Conservation (phyloP, 2,888 invertebrate genomes). For the Anaspis maculata region DNA sequence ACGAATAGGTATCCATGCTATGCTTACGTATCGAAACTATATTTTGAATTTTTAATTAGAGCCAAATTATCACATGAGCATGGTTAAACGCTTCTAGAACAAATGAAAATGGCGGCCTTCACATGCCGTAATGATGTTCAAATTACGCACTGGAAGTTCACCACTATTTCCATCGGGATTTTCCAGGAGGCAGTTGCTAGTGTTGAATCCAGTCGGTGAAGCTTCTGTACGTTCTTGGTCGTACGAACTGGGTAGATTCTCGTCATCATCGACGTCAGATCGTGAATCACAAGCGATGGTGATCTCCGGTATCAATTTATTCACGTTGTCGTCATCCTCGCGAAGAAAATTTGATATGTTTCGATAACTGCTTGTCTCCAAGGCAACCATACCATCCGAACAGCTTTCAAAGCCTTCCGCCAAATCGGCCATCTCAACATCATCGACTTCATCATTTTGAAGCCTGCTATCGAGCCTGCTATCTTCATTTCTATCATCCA, state of each 20-base stretch:
- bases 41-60: too few species aligned
- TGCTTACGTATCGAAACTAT: too few species aligned
- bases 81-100: too few species aligned
- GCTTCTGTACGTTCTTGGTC: not conserved
- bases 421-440: too few species aligned
- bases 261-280: not conserved
- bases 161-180: too few species aligned
- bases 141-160: too few species aligned
- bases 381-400: not conserved
- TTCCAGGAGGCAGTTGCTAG: slow-evolving; percentile 3
- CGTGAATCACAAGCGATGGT: slow-evolving; percentile 12
- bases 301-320: slow-evolving; percentile 20
- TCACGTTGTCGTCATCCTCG: slow-evolving; percentile 16
- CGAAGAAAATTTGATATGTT: slow-evolving; percentile 15
- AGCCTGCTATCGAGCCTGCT: slow-evolving; percentile 1
- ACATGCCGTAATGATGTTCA: too few species aligned
- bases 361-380: slow-evolving; percentile 11
- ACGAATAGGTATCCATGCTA: too few species aligned
- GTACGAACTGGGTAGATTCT: not conserved
- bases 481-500: not conserved
- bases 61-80: too few species aligned
- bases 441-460: too few species aligned
- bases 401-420: not conserved
- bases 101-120: too few species aligned
- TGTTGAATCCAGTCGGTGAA: slow-evolving; percentile 2